Conservation (phyloP, 2,797 vertebrate genomes). For the Poecilia velifera region DNA sequence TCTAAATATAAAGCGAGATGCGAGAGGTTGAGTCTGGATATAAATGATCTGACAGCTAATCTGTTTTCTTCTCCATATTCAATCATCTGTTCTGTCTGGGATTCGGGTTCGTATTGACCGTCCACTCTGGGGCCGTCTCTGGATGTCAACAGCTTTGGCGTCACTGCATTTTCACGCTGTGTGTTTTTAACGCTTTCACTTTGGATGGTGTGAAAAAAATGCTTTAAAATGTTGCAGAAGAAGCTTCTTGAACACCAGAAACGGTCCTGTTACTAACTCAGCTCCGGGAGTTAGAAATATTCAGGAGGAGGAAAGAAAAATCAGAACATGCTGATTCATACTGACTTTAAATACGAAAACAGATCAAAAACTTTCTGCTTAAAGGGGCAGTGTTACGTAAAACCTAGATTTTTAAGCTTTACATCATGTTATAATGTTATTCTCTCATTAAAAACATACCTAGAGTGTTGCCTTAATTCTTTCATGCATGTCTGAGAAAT, state of each 20-base stretch:
- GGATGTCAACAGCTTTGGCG: conserved; percentile 36
- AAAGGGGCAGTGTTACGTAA: too few relatives aligned
- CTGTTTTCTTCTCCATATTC: neutral
- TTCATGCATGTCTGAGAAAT: too few relatives aligned
- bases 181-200: conserved; percentile 27
- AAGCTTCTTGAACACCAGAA: neutral
- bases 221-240: neutral
- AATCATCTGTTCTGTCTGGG: conserved; percentile 1
- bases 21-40: conserved; percentile 24
- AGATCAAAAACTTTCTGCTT: conserved; percentile 2
- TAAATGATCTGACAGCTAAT: conserved; percentile 44
- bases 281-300: conserved; percentile 1
- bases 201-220: conserved; percentile 6
- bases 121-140: conserved; percentile 14
- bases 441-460: too few relatives aligned
- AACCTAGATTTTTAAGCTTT: too few relatives aligned
- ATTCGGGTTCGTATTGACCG: conserved; percentile 31
- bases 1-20: conserved; percentile 52
- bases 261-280: neutral
- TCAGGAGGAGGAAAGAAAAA: neutral
- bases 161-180: conserved; percentile 11
- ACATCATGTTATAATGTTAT: too few relatives aligned
- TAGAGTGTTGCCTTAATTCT: too few relatives aligned
- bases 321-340: conserved; percentile 10
- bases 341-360: conserved; percentile 6